phyloP scores from a whole-genome alignment of 2,888 invertebrate species.

The Brachypterus glaber region DNA sequence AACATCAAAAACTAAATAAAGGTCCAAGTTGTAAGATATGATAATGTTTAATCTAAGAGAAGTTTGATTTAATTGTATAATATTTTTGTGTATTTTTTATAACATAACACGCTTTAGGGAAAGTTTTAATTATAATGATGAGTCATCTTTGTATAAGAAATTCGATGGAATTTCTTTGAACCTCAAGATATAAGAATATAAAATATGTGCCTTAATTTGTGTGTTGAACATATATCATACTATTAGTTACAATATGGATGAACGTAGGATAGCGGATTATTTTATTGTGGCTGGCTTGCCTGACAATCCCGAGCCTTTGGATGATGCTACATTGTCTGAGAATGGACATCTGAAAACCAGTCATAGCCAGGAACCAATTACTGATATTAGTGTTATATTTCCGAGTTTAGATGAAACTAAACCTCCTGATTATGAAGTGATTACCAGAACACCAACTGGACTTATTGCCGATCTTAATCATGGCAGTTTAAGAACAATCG shows the following conservation, averaged over 20 bases:
- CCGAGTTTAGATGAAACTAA: constrained; percentile 77
- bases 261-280: constrained; percentile 88
- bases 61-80: not conserved
- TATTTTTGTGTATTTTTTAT: constrained; percentile 6
- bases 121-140: constrained; percentile 18
- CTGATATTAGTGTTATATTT: constrained; percentile 88
- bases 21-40: not conserved
- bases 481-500: constrained; percentile 88
- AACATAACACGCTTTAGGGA: constrained; percentile 9
- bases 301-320: constrained; percentile 65
- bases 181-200: constrained; percentile 4
- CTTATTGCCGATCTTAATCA: constrained; percentile 92
- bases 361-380: constrained; percentile 84
- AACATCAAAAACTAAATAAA: constrained; percentile 1
- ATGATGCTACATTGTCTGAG: constrained; percentile 63
- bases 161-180: not conserved
- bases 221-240: constrained; percentile 1
- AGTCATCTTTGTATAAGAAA: constrained; percentile 14
- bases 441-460: constrained; percentile 75
- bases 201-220: constrained; percentile 12
- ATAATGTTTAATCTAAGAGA: too few relatives aligned
- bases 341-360: constrained; percentile 73
- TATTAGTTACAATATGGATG: constrained; percentile 54
- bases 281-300: constrained; percentile 96
- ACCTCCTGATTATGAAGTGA: constrained; percentile 65